A percentile compares a stretch with the other conserved stretches of the same genome.
Conservation (phyloP, 2,888 invertebrate species). For the Acanthoscelides obtectus region DNA sequence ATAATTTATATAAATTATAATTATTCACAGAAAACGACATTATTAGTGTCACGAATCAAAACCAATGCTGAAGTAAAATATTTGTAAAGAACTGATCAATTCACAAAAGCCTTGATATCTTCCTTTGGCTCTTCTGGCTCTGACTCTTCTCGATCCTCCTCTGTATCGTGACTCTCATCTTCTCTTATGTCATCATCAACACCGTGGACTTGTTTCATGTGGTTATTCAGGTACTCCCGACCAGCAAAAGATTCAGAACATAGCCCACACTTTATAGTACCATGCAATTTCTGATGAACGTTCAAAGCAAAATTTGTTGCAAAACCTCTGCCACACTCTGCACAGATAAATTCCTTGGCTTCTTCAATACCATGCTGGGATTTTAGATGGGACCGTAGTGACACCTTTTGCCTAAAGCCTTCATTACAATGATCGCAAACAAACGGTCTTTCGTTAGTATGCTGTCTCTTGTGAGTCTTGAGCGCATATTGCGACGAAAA, state of each 20-base stretch:
- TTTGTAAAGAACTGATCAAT: too few species aligned
- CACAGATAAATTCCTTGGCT: slow-evolving; percentile 28
- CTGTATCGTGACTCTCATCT: not conserved
- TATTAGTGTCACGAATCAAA: too few species aligned
- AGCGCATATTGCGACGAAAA: slow-evolving; percentile 31
- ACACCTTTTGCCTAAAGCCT: slow-evolving; percentile 34
- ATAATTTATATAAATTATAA: too few species aligned
- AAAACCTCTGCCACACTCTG: slow-evolving; percentile 32
- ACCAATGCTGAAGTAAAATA: too few species aligned
- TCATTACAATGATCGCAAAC: slow-evolving; percentile 29
- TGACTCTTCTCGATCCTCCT: not conserved
- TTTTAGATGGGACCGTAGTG: slow-evolving; percentile 34
- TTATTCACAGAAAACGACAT: too few species aligned
- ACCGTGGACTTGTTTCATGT: slow-evolving; percentile 18
- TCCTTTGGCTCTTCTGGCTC: too few species aligned
- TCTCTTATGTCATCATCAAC: slow-evolving; percentile 1
- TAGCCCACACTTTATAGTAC: slow-evolving; percentile 24
- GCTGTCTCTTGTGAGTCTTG: slow-evolving; percentile 31
- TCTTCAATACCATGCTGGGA: slow-evolving; percentile 32
- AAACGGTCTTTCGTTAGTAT: slow-evolving; percentile 33
- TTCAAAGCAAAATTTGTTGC: slow-evolving; percentile 30
- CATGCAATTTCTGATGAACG: slow-evolving; percentile 29
- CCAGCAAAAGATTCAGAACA: slow-evolving; percentile 29
- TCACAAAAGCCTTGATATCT: too few species aligned
- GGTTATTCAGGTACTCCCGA: slow-evolving; percentile 22